Conservation (phyloP, 2,888 invertebrate genomes). For the Phania funesta region DNA sequence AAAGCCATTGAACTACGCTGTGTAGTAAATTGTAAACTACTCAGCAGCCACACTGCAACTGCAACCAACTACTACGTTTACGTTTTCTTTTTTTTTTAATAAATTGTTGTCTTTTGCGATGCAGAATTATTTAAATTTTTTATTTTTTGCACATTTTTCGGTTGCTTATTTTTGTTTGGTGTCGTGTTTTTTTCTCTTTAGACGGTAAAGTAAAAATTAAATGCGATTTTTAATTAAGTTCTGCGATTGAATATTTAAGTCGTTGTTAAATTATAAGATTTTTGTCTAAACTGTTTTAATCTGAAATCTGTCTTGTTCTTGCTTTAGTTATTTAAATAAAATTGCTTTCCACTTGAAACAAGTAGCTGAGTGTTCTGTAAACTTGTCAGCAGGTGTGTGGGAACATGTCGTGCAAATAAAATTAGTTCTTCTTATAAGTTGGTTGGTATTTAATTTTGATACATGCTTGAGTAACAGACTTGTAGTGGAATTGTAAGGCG, state of each 20-base stretch:
- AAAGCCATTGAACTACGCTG: slow-evolving; percentile 78
- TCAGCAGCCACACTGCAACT: slow-evolving; percentile 20
- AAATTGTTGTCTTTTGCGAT: slow-evolving; percentile 59
- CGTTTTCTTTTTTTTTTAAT: slow-evolving; percentile 21
- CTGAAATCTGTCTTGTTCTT: background rate
- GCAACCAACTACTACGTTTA: slow-evolving; percentile 14
- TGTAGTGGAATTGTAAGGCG: too few species aligned
- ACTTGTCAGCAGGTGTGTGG: too few species aligned
- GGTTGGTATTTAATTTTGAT: too few species aligned
- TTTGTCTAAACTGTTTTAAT: slow-evolving; percentile 36
- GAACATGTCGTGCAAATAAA: too few species aligned
- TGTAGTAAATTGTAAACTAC: slow-evolving; percentile 55
- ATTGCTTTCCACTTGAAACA: background rate
- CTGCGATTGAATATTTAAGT: background rate
- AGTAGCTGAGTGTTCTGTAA: background rate
- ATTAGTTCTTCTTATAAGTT: too few species aligned
- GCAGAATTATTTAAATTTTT: slow-evolving; percentile 53
- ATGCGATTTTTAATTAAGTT: slow-evolving; percentile 49
- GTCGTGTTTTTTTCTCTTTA: background rate
- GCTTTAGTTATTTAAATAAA: background rate
- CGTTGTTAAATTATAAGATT: slow-evolving; percentile 12
- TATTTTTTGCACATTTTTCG: slow-evolving; percentile 34
- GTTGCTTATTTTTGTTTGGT: slow-evolving; percentile 22
- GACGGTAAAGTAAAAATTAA: background rate
- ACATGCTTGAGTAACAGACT: too few species aligned